Evolutionary conservation across 2,888 invertebrate species (phyloP).

Genomic region (Hypolimnas misippus): DNA sequence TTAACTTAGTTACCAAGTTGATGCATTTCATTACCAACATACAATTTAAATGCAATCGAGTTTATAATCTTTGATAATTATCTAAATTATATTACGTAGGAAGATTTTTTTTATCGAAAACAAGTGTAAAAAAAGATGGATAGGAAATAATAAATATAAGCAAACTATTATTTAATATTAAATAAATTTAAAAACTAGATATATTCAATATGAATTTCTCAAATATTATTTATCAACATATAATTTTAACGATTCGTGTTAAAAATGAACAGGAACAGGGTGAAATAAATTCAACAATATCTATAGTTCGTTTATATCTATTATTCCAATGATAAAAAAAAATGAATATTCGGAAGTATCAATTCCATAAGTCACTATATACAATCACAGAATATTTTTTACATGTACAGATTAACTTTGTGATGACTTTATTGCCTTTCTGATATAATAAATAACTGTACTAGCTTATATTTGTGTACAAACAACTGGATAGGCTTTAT

Average conservation of each 20-base stretch:
- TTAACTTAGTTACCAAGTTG: not conserved
- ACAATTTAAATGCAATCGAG: slow-evolving; percentile 7
- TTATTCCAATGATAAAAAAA: slow-evolving; percentile 10
- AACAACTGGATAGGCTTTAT: not conserved
- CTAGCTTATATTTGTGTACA: slow-evolving; percentile 14
- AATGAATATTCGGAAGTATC: slow-evolving; percentile 14
- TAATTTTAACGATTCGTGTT: not conserved
- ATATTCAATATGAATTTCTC: not conserved
- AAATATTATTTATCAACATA: not conserved
- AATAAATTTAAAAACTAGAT: not conserved
- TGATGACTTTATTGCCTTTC: slow-evolving; percentile 40
- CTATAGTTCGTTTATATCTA: slow-evolving; percentile 32
- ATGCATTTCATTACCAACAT: slow-evolving; percentile 1
- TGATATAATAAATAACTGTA: slow-evolving; percentile 34
- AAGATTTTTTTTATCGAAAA: slow-evolving; percentile 2
- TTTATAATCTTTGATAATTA: slow-evolving; percentile 1
- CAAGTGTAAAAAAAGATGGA: not conserved
- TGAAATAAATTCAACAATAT: slow-evolving; percentile 27
- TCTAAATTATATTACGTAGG: not conserved
- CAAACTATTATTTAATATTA: slow-evolving; percentile 15
- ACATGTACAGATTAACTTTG: slow-evolving; percentile 28
- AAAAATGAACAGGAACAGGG: not conserved
- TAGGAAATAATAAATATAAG: slow-evolving; percentile 14
- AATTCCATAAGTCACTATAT: slow-evolving; percentile 35
- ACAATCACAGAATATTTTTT: slow-evolving; percentile 35